These are phyloP conservation scores for Ophion costatus DNA, from an alignment of 2,888 invertebrate species.

Conservation along the genomic window DNA sequence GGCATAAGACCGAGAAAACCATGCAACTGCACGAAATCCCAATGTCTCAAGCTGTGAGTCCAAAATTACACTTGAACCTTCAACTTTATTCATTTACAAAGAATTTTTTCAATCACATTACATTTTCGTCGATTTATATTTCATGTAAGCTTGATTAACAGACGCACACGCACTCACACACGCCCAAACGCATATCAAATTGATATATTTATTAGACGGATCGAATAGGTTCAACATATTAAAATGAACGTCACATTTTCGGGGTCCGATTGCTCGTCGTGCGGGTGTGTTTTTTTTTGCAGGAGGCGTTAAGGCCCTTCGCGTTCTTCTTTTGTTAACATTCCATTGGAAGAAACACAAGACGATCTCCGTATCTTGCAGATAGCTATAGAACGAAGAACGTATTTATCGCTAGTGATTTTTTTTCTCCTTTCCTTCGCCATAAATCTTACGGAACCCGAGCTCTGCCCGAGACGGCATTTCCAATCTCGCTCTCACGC, in stretches of 20 bases:
- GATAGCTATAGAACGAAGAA: conserved; percentile 57
- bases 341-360: conserved; percentile 59
- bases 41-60: conserved; percentile 96
- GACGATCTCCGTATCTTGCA: conserved; percentile 55
- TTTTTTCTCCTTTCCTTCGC: not conserved
- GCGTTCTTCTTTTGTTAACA: conserved; percentile 59
- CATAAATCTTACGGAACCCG: not conserved
- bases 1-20: conserved; percentile 93
- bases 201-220: too few relatives aligned
- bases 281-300: not conserved
- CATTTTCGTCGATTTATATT: too few relatives aligned
- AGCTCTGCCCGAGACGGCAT: not conserved
- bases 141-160: too few relatives aligned
- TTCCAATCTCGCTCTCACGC: not conserved
- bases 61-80: not conserved
- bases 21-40: conserved; percentile 99
- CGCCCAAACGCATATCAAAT: too few relatives aligned
- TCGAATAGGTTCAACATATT: too few relatives aligned
- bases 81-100: too few relatives aligned
- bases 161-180: too few relatives aligned
- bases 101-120: too few relatives aligned
- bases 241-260: too few relatives aligned
- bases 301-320: conserved; percentile 50
- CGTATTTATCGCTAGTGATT: conserved; percentile 47
- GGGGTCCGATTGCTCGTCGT: not conserved